phyloP scores from a whole-genome alignment of 2,797 vertebrate genomes.

The Parauchenoglanis punctatus region DNA sequence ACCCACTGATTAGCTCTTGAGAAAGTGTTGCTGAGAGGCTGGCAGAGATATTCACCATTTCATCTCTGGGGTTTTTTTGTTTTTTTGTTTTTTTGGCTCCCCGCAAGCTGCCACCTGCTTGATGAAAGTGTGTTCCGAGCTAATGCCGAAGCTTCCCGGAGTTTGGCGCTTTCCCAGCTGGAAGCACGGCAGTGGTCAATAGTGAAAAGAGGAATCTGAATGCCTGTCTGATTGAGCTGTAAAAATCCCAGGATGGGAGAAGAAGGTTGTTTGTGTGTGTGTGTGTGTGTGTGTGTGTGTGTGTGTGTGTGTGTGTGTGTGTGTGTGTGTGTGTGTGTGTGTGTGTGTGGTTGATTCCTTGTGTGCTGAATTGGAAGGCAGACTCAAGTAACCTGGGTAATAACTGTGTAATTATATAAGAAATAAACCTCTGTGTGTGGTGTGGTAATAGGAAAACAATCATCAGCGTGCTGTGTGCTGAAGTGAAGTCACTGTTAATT shows the following conservation, averaged over 20 bases:
- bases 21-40: conserved; percentile 41
- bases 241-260: conserved; percentile 51
- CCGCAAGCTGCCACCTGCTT: conserved; percentile 64
- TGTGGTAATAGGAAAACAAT: neutral
- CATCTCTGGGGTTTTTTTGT: neutral
- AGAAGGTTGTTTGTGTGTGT: neutral
- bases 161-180: conserved; percentile 53
- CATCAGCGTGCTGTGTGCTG: neutral
- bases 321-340: neutral
- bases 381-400: neutral
- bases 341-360: neutral
- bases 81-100: conserved; percentile 33
- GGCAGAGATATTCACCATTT: conserved; percentile 39
- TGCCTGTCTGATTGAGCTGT: conserved; percentile 63
- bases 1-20: conserved; percentile 55
- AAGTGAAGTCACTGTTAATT: neutral
- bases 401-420: neutral
- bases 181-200: conserved; percentile 58
- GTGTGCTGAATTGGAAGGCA: conserved; percentile 32
- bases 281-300: neutral
- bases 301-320: neutral
- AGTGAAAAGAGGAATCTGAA: conserved; percentile 63
- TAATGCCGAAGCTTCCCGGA: conserved; percentile 52
- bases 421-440: neutral
- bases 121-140: conserved; percentile 53